A percentile compares a stretch with the other conserved stretches of the same genome.
phyloP scores from a whole-genome alignment of 2,888 invertebrate genomes.

The Thalpophila matura region DNA sequence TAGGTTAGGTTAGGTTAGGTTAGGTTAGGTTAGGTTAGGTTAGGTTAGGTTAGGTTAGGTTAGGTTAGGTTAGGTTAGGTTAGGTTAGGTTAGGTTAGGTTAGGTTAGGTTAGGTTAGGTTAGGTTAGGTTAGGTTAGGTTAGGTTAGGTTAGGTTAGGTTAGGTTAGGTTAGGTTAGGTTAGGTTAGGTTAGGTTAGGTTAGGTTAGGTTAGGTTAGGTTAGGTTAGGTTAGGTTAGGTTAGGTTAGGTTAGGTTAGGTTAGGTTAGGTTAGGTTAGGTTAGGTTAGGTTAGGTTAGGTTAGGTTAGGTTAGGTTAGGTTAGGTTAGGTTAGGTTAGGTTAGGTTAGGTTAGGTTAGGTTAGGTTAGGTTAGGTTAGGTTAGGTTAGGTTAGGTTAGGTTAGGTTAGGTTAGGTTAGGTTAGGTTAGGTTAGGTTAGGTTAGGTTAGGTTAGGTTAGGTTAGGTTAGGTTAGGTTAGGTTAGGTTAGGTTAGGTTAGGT shows the following conservation, averaged over 20 bases:
- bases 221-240: slow-evolving; percentile 49
- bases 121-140: slow-evolving; percentile 57
- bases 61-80: slow-evolving; percentile 32
- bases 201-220: slow-evolving; percentile 55
- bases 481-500: slow-evolving; percentile 39
- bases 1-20: slow-evolving; percentile 28
- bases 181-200: slow-evolving; percentile 56
- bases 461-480: slow-evolving; percentile 37
- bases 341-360: slow-evolving; percentile 40
- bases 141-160: slow-evolving; percentile 55
- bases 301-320: slow-evolving; percentile 48
- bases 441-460: slow-evolving; percentile 24
- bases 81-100: slow-evolving; percentile 46
- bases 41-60: slow-evolving; percentile 32
- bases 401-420: slow-evolving; percentile 36
- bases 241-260: neutral
- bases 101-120: slow-evolving; percentile 55
- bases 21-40: slow-evolving; percentile 32
- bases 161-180: slow-evolving; percentile 55
- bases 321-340: slow-evolving; percentile 39
- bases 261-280: neutral
- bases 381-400: slow-evolving; percentile 48
- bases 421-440: slow-evolving; percentile 38
- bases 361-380: slow-evolving; percentile 33
- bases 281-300: slow-evolving; percentile 46